Conservation (phyloP, 2,113 vertebrate genomes). For the Labeo catla region DNA sequence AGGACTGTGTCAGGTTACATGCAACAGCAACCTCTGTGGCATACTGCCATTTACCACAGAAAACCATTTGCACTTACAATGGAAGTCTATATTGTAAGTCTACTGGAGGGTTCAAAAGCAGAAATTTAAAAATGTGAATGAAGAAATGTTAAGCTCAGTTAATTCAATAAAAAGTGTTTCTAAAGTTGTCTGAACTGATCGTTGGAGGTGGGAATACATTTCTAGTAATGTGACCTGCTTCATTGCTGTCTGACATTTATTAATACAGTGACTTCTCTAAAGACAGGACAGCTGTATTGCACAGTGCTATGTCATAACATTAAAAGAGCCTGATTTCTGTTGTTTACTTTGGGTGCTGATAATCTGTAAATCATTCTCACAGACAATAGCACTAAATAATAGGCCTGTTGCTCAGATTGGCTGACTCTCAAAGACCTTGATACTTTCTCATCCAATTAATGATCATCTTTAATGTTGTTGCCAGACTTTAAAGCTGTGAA, state of each 20-base stretch:
- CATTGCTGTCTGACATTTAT: neutral
- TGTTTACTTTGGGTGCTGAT: neutral
- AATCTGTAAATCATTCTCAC: neutral
- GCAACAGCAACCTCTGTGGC: neutral
- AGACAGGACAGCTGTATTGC: neutral
- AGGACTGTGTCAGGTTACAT: neutral
- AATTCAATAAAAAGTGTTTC: too few relatives aligned
- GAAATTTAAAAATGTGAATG: neutral
- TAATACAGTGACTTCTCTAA: neutral
- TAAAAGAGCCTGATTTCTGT: neutral
- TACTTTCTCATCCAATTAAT: constrained; percentile 65
- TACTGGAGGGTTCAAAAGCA: neutral
- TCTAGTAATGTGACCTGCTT: neutral
- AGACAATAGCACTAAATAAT: neutral
- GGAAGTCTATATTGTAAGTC: neutral
- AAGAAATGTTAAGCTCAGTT: too few relatives aligned
- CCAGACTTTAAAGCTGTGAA: constrained; percentile 39
- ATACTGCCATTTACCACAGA: neutral
- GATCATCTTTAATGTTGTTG: constrained; percentile 56
- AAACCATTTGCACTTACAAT: neutral
- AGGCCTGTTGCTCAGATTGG: neutral
- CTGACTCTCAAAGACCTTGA: neutral
- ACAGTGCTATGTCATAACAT: neutral
- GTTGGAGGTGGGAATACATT: too few relatives aligned
- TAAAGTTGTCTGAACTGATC: too few relatives aligned